Evolutionary conservation across 92 coral and sea anemone species (phyloP).

Genomic region (Epizoanthus scotinus): DNA sequence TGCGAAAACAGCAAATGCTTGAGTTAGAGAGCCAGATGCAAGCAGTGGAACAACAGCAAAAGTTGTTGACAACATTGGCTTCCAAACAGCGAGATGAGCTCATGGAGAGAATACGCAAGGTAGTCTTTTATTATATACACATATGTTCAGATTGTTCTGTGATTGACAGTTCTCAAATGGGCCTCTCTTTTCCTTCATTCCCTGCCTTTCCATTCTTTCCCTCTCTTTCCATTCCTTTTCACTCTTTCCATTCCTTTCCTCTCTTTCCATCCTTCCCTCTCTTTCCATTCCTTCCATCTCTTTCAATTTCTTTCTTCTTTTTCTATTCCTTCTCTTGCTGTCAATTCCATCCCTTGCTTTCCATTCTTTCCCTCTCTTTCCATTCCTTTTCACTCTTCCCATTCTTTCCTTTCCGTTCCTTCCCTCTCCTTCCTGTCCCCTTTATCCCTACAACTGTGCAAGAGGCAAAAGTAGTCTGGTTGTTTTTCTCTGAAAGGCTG

Average conservation of each 20-base stretch:
- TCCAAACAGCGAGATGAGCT: constrained; percentile 62
- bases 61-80: constrained; percentile 62
- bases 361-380: too few relatives aligned
- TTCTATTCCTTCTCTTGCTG: not conserved
- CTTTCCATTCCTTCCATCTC: not conserved
- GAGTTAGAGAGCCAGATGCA: constrained; percentile 71
- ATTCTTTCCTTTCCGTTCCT: not conserved
- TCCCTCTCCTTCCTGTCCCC: not conserved
- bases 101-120: constrained; percentile 73
- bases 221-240: not conserved
- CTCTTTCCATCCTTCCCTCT: not conserved
- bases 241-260: not conserved
- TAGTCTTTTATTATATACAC: not conserved
- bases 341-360: not conserved
- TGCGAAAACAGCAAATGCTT: constrained; percentile 67
- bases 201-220: not conserved
- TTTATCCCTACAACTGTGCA: not conserved
- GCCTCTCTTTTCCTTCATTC: too few relatives aligned
- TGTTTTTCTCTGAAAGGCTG: constrained; percentile 62
- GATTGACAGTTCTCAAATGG: not conserved
- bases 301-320: not conserved
- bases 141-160: not conserved
- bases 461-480: not conserved
- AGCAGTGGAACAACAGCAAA: constrained; percentile 67
- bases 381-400: too few relatives aligned